phyloP scores from a whole-genome alignment of 2,888 invertebrate genomes.

The Hedya salicella region DNA sequence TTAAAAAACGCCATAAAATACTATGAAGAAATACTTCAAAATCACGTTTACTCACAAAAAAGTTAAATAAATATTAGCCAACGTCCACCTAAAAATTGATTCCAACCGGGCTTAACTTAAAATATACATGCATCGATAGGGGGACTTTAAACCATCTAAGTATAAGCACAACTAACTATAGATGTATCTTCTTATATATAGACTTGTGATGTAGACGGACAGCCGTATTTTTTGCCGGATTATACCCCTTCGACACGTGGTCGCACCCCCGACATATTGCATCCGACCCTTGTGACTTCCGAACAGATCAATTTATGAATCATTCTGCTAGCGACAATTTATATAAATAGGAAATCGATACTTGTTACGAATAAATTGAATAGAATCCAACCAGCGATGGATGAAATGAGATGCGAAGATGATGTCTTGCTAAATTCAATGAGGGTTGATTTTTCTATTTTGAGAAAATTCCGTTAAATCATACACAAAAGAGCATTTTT shows the following conservation, averaged over 20 bases:
- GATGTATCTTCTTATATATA: slow-evolving; percentile 11
- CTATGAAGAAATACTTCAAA: too few relatives aligned
- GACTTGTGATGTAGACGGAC: slow-evolving; percentile 70
- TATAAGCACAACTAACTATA: not conserved
- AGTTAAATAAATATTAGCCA: not conserved
- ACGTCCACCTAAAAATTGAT: not conserved
- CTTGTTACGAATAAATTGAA: slow-evolving; percentile 31
- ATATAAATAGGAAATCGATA: slow-evolving; percentile 40
- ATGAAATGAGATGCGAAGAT: not conserved
- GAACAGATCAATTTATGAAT: slow-evolving; percentile 72
- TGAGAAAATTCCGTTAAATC: not conserved
- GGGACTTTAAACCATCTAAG: slow-evolving; percentile 25
- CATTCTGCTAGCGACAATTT: slow-evolving; percentile 54
- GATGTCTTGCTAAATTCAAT: not conserved
- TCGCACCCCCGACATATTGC: slow-evolving; percentile 74
- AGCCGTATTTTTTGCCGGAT: slow-evolving; percentile 74
- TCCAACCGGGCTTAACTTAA: slow-evolving; percentile 6
- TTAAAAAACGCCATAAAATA: too few relatives aligned
- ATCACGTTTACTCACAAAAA: not conserved
- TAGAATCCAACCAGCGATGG: slow-evolving; percentile 1
- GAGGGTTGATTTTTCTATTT: not conserved
- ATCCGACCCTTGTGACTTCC: slow-evolving; percentile 71
- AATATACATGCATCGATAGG: not conserved
- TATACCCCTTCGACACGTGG: slow-evolving; percentile 78
- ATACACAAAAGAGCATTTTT: too few relatives aligned